Base-by-base conservation (phyloP, 2,113 vertebrate genomes). In the Machaerirhynchus nigripectus region DNA sequence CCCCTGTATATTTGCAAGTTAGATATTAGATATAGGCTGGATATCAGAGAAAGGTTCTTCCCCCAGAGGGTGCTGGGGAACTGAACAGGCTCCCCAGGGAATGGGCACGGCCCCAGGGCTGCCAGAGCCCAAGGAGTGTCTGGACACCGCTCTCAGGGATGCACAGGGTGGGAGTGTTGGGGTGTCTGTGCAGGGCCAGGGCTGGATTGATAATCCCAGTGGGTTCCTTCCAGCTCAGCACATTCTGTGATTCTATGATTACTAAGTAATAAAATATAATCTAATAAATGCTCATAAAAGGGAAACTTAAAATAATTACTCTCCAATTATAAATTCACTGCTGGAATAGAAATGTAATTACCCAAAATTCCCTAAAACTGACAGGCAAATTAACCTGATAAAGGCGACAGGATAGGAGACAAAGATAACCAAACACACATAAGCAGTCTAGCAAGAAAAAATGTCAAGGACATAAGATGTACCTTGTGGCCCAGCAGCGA, bases 331-430 rank as follows among this genome's bases (percentile, higher is more conserved):
- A 70, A 50, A 77, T 56, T 77, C 63, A 49, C 40, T 3, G 31
- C 47, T 50, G 35, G 56, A 70, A 42, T 20, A 77, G 49, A 70
- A 88, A 84, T 19, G 13, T 2, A 26, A 89, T 65, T 81, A 88
- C 50, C 96, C 23, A 57, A 59, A 87, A 94, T 75, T 80, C 56
- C 52, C 35, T 63, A 57, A 70, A 74, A 69, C 4, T 35, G 56
- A 63, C 64, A 85, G 47, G 46, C 11, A 77, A 89, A 92, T 93
- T 70, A 69, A 73, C 44, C 84, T 27, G 37, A 71, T 80, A 61
- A 79, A 89, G 59, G 28, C 46, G 74, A 84, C 7, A 18, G n/a
- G 73, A 64, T 2, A 37, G 39, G 44, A 88, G 60, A 60, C 73
- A 61, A 73, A 71, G 55, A 65, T 28, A 92, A 69, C 28, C 37